A percentile compares a stretch with the other conserved stretches of the same genome.
phyloP scores from a whole-genome alignment of 1,140 invertebrate genomes.

The Vanessa atalanta region DNA sequence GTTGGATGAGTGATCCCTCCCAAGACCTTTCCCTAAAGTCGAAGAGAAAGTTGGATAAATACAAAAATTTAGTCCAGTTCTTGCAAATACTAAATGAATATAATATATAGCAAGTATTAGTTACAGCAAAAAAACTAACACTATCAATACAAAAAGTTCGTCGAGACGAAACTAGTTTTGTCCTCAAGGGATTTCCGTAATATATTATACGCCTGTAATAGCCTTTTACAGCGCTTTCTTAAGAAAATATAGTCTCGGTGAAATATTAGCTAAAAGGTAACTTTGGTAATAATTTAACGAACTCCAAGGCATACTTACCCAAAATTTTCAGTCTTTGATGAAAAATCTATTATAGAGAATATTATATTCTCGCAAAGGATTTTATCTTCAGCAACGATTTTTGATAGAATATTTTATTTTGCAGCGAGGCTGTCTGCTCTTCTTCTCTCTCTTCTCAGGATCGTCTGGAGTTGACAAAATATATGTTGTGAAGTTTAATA shows the following conservation, averaged over 20 bases:
- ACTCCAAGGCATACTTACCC: neutral
- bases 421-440: too few relatives aligned
- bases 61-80: neutral
- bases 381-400: too few relatives aligned
- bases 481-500: too few relatives aligned
- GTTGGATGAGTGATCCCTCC: too few relatives aligned
- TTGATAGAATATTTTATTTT: too few relatives aligned
- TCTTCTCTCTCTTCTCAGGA: too few relatives aligned
- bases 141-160: conserved; percentile 2
- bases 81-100: neutral
- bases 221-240: neutral
- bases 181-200: neutral
- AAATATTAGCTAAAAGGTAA: conserved; percentile 1
- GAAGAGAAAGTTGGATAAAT: neutral
- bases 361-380: neutral
- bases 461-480: too few relatives aligned
- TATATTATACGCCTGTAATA: neutral
- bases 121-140: neutral
- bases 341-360: neutral
- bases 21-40: too few relatives aligned
- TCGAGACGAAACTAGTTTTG: conserved; percentile 2
- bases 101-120: neutral
- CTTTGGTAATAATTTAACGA: conserved; percentile 4
- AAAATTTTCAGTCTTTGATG: neutral
- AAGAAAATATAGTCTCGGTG: neutral